phyloP scores from a whole-genome alignment of 2,113 vertebrate species.

The Megaleporinus macrocephalus region DNA sequence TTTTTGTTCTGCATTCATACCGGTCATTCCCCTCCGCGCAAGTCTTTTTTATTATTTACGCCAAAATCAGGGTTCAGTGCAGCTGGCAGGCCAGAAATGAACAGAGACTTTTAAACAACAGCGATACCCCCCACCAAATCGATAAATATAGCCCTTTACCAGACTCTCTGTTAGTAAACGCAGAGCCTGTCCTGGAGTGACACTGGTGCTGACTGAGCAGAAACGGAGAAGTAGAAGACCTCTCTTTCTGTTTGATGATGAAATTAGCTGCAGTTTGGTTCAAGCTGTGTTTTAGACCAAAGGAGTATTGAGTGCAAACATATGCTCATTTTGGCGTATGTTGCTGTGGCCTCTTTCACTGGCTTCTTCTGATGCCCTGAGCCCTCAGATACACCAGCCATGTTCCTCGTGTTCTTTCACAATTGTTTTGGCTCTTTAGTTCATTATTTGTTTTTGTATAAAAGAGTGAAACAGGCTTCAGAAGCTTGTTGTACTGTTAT shows the following conservation, averaged over 20 bases:
- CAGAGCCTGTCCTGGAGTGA: not conserved
- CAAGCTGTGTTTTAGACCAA: constrained; percentile 7
- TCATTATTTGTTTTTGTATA: not conserved
- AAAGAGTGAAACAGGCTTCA: not conserved
- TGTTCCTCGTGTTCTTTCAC: not conserved
- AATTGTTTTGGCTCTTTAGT: not conserved
- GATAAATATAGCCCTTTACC: not conserved
- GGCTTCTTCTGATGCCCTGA: not conserved
- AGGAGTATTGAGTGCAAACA: not conserved
- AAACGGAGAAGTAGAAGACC: not conserved
- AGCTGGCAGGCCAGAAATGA: not conserved
- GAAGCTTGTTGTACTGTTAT: not conserved
- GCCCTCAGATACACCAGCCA: not conserved
- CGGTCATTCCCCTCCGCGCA: constrained; percentile 16
- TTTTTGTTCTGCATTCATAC: constrained; percentile 20
- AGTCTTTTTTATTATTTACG: constrained; percentile 38
- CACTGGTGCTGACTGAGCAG: not conserved
- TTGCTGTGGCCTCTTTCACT: not conserved
- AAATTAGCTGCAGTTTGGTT: too few species aligned
- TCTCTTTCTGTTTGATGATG: not conserved
- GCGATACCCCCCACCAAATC: not conserved
- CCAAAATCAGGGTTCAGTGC: not conserved
- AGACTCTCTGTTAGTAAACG: not conserved
- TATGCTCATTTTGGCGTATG: not conserved
- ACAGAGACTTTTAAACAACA: not conserved